Base-by-base conservation (phyloP, 2,888 invertebrate species). In the Ichneumoninae sp. region DNA sequence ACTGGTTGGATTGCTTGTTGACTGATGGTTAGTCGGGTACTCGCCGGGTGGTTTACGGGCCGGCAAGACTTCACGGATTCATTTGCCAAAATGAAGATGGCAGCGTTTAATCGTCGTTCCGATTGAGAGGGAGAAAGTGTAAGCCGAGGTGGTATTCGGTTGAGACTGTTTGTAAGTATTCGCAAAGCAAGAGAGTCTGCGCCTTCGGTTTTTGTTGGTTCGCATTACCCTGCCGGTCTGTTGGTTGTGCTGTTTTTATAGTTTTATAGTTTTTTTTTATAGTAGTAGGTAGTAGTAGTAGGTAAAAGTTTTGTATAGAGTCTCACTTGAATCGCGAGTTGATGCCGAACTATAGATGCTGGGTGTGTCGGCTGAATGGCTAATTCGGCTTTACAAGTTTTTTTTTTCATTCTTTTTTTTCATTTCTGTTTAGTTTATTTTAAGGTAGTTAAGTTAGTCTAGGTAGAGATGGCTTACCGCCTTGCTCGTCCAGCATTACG, bases 401-500 rank as follows among this genome's bases (percentile, higher is more conserved):
- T 65, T 78, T 71, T 76, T 50, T 47, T 78, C 33, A 33, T 7
- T 33, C 6, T 52, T 66, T 47, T 74, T 47, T 54, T 47, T 73
- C 69, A 54, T 66, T 75, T 57, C 80, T 77, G 71, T 86, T 87
- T 85, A 47, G 65, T 81, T 85, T 79, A 83, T 70, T 86, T 87
- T 81, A 83, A 83, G 78, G 71, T 81, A 83, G 50, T 91, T 88
- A 88, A 88, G 89, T 89, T 89, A 90, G 79, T 91, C 91, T 92
- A 93, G 88, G 88, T 80, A 93, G 91, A 91, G 89, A 91, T 96
- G 96, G 96, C 98, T 98, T 98, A 99, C 98, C 98, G 97, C 99
- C 99, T 97, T 99, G 99, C 96, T 99, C 99, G 96, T 99, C 99
- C 97, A 99, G 97, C 97, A 98, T 98, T 95, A 99, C 99, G 96